These are phyloP conservation scores for Drosophila subobscura DNA, from an alignment of 1,140 invertebrate genomes.

Conservation along the genomic window DNA sequence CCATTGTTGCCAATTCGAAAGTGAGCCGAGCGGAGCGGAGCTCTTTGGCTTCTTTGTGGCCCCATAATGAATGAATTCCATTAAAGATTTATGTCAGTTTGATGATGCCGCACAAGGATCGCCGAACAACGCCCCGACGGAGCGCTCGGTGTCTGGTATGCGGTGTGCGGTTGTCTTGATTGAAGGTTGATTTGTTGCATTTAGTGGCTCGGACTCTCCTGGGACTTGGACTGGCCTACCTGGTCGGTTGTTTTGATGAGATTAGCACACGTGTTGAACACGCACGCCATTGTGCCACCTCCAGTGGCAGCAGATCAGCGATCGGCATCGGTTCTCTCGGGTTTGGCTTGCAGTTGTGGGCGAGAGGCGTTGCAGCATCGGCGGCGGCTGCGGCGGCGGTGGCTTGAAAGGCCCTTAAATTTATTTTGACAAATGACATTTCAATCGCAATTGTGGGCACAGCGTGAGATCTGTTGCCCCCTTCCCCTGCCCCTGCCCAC, in stretches of 20 bases:
- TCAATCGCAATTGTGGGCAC: conserved; percentile 75
- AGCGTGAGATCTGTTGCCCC: conserved; percentile 54
- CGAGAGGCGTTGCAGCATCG: conserved; percentile 48
- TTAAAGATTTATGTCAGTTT: conserved; percentile 83
- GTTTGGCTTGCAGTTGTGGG: conserved; percentile 18
- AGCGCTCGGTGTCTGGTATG: conserved; percentile 8
- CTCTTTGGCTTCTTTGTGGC: conserved; percentile 52
- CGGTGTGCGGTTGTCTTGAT: conserved; percentile 62
- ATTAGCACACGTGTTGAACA: conserved; percentile 84
- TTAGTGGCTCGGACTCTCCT: conserved; percentile 52
- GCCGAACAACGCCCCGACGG: conserved; percentile 49
- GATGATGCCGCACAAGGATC: conserved; percentile 80
- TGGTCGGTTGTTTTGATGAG: conserved; percentile 70
- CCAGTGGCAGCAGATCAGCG: too few species aligned
- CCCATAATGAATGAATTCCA: conserved; percentile 83
- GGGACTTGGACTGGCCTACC: conserved; percentile 13
- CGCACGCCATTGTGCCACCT: conserved; percentile 53
- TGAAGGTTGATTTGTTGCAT: conserved; percentile 82
- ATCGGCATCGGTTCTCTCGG: conserved; percentile 2
- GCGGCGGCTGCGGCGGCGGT: conserved; percentile 28
- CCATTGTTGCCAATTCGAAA: conserved; percentile 58
- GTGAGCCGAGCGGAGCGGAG: conserved; percentile 15
- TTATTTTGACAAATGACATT: conserved; percentile 84
- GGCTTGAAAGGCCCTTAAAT: conserved; percentile 73
- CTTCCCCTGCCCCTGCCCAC: too few species aligned